Evolutionary conservation across 1,140 invertebrate genomes (phyloP).

Genomic region (Caerostris extrusa): DNA sequence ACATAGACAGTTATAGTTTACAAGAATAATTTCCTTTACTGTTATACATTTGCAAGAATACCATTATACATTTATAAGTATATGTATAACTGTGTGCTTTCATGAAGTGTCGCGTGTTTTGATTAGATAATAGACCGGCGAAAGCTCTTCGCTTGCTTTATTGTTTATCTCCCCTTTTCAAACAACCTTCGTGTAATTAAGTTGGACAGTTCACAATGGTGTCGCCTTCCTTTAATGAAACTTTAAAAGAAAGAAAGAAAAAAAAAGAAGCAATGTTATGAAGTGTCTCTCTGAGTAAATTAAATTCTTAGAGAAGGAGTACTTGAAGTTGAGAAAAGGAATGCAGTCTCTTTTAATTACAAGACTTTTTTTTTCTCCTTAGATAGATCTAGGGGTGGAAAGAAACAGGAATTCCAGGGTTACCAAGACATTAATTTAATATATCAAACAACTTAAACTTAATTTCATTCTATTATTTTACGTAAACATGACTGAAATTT

Average conservation of each 20-base stretch:
- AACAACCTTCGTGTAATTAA: slow-evolving; percentile 26
- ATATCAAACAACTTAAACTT: too few relatives aligned
- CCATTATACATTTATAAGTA: too few relatives aligned
- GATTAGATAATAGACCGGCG: slow-evolving; percentile 9
- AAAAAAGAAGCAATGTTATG: not conserved
- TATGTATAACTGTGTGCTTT: not conserved
- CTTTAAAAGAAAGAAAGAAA: not conserved
- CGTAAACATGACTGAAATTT: too few relatives aligned
- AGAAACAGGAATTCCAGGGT: not conserved
- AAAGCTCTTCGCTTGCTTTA: not conserved
- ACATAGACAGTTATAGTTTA: too few relatives aligned
- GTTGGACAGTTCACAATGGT: slow-evolving; percentile 22
- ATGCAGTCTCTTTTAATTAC: slow-evolving; percentile 21
- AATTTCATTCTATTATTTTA: too few relatives aligned
- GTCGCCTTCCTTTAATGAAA: slow-evolving; percentile 11
- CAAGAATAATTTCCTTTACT: too few relatives aligned
- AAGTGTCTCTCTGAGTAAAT: slow-evolving; percentile 35
- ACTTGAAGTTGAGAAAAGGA: slow-evolving; percentile 3
- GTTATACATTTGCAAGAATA: too few relatives aligned
- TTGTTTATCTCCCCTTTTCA: slow-evolving; percentile 10
- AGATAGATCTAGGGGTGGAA: not conserved
- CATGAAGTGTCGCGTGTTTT: not conserved
- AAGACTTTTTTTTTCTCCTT: not conserved
- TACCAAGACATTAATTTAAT: not conserved
- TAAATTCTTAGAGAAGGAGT: not conserved